Evolutionary conservation across 1,140 invertebrate genomes (phyloP).

Genomic region (Archivesica marissinica): DNA sequence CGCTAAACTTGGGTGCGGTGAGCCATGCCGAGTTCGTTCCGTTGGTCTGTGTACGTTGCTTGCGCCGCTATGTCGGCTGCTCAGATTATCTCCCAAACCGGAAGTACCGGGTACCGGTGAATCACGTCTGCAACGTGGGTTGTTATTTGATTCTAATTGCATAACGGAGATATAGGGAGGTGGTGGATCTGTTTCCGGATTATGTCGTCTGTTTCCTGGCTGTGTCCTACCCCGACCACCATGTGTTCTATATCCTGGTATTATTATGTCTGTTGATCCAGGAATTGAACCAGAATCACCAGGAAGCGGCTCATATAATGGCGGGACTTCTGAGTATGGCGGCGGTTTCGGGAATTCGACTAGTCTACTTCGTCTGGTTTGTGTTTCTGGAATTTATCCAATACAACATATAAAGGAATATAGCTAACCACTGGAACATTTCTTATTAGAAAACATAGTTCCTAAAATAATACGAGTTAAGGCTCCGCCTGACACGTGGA

Average conservation of each 20-base stretch:
- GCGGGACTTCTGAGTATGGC: constrained; percentile 10
- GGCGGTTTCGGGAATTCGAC: background rate
- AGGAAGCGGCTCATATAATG: background rate
- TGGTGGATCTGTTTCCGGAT: background rate
- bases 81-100: background rate
- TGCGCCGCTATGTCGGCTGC: background rate
- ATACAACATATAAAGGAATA: too few relatives aligned
- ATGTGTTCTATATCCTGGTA: background rate
- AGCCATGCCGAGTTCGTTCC: background rate
- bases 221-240: background rate
- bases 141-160: background rate
- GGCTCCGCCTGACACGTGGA: too few relatives aligned
- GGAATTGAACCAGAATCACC: constrained; percentile 5
- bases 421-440: too few relatives aligned
- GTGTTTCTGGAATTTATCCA: too few relatives aligned
- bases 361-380: background rate
- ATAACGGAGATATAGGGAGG: constrained; percentile 3
- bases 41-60: background rate
- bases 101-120: constrained; percentile 1
- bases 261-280: constrained; percentile 11
- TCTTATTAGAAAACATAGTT: too few relatives aligned
- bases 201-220: background rate
- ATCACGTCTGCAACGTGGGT: background rate
- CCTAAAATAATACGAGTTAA: too few relatives aligned
- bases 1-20: constrained; percentile 26